Evolutionary conservation across 2,888 invertebrate species (phyloP), one percentile per base, ranked within the genome.

Genomic region (Eilema sororculum): DNA sequence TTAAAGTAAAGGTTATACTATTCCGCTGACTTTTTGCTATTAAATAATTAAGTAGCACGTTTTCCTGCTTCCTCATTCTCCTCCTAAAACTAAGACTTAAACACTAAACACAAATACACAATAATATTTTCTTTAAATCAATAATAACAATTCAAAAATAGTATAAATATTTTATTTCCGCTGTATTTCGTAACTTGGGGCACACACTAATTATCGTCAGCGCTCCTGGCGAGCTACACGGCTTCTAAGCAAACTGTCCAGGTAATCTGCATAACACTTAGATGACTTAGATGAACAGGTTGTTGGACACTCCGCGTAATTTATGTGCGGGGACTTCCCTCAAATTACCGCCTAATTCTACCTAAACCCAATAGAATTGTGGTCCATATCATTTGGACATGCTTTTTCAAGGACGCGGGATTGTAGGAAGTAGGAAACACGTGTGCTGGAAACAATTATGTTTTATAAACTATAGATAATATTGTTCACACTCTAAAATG

Each of bases 171-270:
- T 57, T 33, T 22, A 6, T 16, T 24, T 16, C 0, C 46, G 22
- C 22, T 22, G 22, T 22, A 13, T 60, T 1, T 62, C 30, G 28
- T 82, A 8, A 8, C 67, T 81, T 82, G 59, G 10, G 72, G 78
- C 77, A 70, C 33, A 71, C 78, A 64, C 72, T 60, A 69, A 52
- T 79, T 80, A 84, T 85, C 84, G 86, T 86, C 86, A 86, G 75
- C 82, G 86, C 88, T 85, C 71, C 84, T 82, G 83, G 81, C 79
- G 72, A 77, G 83, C 83, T 86, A 85, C 86, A 85, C 81, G 76
- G 79, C 78, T 76, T 81, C 84, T 78, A 85, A 83, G 84, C 84
- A 85, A 86, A 86, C 74, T 86, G 84, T 76, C 74, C 74, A 65
- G 69, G 71, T 74, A 81, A 86, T 87, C 84, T 86, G 82, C 87